A percentile compares a stretch with the other conserved stretches of the same genome.
These are phyloP conservation scores for Irena cyanogastra DNA, from an alignment of 2,113 vertebrate species.

Conservation along the genomic window DNA sequence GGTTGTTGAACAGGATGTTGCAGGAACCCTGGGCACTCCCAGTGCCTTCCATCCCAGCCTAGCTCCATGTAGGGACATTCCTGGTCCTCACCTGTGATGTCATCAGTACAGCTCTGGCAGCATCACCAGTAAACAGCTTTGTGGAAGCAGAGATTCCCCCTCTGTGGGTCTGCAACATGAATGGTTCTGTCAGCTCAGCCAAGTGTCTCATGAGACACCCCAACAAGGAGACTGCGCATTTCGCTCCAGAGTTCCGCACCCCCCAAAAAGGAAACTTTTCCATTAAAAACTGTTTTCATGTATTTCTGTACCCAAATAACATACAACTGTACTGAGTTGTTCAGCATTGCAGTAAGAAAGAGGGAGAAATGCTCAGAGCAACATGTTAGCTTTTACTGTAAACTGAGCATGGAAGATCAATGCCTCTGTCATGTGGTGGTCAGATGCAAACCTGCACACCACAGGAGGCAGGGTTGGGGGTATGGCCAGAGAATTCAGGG, in stretches of 20 bases:
- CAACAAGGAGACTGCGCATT: background rate
- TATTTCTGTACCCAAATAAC: background rate
- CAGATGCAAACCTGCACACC: background rate
- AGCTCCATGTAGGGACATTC: rapidly evolving
- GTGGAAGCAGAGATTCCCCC: background rate
- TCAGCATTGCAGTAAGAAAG: background rate
- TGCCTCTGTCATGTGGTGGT: background rate
- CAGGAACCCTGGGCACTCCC: background rate
- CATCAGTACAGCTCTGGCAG: background rate
- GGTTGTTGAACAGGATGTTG: rapidly evolving
- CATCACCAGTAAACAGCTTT: background rate
- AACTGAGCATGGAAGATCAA: background rate
- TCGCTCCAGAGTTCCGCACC: background rate
- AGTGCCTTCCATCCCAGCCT: background rate
- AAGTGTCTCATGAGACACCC: rapidly evolving
- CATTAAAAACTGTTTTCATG: background rate
- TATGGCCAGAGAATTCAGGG: background rate
- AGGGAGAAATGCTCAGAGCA: background rate
- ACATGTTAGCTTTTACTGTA: background rate
- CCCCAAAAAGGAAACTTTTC: background rate
- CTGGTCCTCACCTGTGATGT: background rate
- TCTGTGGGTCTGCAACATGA: background rate
- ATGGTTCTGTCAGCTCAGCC: background rate
- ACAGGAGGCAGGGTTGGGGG: background rate
- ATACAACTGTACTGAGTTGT: background rate